phyloP scores from a whole-genome alignment of 2,113 vertebrate species.

The Hippolais icterina region DNA sequence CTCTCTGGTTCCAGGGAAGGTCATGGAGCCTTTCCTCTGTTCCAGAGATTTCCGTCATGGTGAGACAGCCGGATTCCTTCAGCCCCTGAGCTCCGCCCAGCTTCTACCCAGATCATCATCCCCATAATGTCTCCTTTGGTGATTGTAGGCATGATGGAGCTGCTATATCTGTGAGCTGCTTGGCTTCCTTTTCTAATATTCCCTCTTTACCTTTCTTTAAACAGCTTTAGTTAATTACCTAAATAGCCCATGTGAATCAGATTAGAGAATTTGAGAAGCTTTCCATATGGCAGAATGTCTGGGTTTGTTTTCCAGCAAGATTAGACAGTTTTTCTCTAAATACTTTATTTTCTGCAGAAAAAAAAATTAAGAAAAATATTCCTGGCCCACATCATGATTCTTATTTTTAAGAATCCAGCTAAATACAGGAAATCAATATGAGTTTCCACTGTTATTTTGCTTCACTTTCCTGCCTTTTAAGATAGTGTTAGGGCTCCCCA shows the following conservation, averaged over 20 bases:
- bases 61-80: not conserved
- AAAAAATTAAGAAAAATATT: not conserved
- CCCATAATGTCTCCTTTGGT: not conserved
- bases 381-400: not conserved
- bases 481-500: not conserved
- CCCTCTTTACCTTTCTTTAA: conserved; percentile 8
- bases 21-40: not conserved
- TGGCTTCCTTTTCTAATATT: conserved; percentile 15
- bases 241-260: conserved; percentile 37
- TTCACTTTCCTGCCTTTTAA: not conserved
- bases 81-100: not conserved
- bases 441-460: not conserved
- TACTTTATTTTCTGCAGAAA: not conserved
- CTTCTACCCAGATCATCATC: not conserved
- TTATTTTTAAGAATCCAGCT: not conserved
- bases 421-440: not conserved
- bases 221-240: conserved; percentile 33
- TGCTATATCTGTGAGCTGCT: not conserved
- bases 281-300: conserved; percentile 37
- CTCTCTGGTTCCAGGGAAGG: not conserved
- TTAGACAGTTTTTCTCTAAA: not conserved
- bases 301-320: not conserved
- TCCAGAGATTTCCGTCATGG: not conserved
- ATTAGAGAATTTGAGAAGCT: conserved; percentile 12
- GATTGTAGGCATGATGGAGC: not conserved